A percentile compares a stretch with the other conserved stretches of the same genome.
Conservation (phyloP, 2,888 invertebrate genomes). For the Camptogramma bilineatum region DNA sequence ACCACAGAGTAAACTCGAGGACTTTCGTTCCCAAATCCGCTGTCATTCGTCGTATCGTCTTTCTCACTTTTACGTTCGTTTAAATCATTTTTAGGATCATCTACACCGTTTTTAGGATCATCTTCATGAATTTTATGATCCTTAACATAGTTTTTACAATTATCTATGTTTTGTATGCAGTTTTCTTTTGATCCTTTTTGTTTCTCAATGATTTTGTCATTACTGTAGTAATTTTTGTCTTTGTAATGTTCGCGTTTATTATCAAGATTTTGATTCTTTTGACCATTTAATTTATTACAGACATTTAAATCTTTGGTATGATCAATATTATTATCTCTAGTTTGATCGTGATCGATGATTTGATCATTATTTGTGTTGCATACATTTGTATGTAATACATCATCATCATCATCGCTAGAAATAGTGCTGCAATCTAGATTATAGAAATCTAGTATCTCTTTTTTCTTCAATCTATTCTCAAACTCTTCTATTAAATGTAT, state of each 20-base stretch:
- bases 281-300: neutral
- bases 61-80: neutral
- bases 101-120: neutral
- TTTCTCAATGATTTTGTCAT: neutral
- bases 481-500: constrained; percentile 42
- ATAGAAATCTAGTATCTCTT: constrained; percentile 9
- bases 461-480: constrained; percentile 41
- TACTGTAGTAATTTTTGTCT: neutral
- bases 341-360: neutral
- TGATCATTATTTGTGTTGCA: too few relatives aligned
- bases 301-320: neutral
- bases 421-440: constrained; percentile 3
- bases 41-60: constrained; percentile 48
- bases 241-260: neutral
- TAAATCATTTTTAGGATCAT: neutral
- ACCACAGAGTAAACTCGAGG: constrained; percentile 44
- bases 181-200: neutral
- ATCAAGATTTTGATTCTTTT: neutral
- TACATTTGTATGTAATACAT: neutral
- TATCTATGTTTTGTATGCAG: neutral
- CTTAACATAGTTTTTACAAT: neutral
- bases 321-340: neutral
- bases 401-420: constrained; percentile 8
- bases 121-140: neutral
- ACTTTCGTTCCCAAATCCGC: constrained; percentile 55